Base-by-base conservation (phyloP, 2,888 invertebrate genomes). In the Athalia circularis region DNA sequence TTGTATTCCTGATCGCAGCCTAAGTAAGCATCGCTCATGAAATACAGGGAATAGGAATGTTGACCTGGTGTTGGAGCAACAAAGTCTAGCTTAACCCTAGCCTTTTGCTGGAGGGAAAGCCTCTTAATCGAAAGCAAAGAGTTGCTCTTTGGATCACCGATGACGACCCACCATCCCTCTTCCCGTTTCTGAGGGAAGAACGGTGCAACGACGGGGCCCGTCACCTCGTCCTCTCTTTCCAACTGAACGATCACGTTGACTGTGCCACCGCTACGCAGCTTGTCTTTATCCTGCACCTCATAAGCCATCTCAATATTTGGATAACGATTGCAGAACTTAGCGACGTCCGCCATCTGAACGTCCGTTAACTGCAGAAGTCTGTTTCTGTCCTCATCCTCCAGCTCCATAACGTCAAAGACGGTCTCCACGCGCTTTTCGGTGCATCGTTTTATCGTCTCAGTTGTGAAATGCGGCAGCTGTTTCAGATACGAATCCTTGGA, bases 1-100 rank as follows among this genome's bases (percentile, higher is more conserved):
- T 96, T 96, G 92, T 99, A 99, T 91, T 99, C 99, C 91, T 99
- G 99, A 92, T 99, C 99, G 87, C 99, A 99, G 7, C 99, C 99
- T 88, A 99, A 94, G 91, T 99, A 99, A 0, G 99, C 96, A 91
- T 99, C 99, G 86, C 98, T 98, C 98, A 99, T 99, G 91, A 97
- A 99, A 92, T 98, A 99, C 75, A 99, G 92, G 0, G 97, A 97
- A 91, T 98, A 99, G 11, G 95, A 95, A 91, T 98, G 97, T 48
- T 95, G 94, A 5, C 98, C 97, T 0, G 96, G 94, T 80, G 94
- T 93, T 0, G 98, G 98, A 48, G 98, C 98, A 54, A 98, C 96
- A 91, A 99, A 99, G 91, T 98, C 98, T 72, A 98, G 91, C 77
- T 92, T 94, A 0, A 95, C 95, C 87, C 96, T 96, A 0, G 99